Conservation (phyloP, 1,140 invertebrate species). For the Nephotettix cincticeps region DNA sequence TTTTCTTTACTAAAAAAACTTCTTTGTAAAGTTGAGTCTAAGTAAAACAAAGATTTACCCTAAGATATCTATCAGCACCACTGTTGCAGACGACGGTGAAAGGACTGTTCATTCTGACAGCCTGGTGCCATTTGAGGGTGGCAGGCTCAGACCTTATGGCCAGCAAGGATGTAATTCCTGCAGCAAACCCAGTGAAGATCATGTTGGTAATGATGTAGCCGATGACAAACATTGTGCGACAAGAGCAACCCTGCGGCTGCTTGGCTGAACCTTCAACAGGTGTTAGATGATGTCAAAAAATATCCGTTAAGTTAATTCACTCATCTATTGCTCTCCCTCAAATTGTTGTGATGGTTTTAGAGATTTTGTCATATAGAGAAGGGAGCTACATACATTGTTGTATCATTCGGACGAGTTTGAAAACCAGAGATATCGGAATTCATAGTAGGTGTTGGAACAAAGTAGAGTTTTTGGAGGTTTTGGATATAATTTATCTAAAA, state of each 20-base stretch:
- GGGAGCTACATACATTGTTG: no score
- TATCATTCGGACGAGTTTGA: no score
- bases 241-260: constrained; percentile 39
- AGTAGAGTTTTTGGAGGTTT: no score
- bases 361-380: no score
- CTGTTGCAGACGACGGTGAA: background rate
- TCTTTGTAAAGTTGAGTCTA: background rate
- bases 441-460: no score
- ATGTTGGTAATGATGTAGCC: constrained; percentile 41
- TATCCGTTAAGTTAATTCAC: no score
- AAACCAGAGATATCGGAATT: no score
- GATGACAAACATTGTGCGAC: constrained; percentile 40
- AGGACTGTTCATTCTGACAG: background rate
- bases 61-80: background rate
- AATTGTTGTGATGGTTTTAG: no score
- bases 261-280: constrained; percentile 37
- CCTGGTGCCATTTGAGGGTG: background rate
- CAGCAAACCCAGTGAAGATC: constrained; percentile 43
- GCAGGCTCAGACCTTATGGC: constrained; percentile 20
- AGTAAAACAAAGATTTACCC: background rate
- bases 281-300: no score
- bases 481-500: no score
- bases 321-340: no score
- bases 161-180: constrained; percentile 42
- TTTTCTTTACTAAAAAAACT: background rate